These are phyloP conservation scores for Lumbricus terrestris DNA, from an alignment of 2,888 invertebrate genomes.

Conservation along the genomic window DNA sequence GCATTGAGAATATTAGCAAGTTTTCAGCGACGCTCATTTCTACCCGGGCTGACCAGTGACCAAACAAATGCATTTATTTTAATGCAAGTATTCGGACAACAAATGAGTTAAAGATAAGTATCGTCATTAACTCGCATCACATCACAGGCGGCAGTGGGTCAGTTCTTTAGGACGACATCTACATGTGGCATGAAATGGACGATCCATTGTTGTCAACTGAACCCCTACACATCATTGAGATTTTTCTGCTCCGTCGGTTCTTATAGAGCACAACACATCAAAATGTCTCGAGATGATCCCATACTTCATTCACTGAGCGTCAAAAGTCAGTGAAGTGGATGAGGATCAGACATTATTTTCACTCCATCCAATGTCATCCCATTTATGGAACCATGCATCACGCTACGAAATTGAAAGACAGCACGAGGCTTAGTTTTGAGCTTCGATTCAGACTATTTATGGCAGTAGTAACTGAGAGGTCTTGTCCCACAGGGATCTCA, in stretches of 20 bases:
- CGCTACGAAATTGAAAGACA: neutral
- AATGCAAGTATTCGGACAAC: too few species aligned
- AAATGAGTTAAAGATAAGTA: too few species aligned
- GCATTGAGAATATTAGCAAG: too few species aligned
- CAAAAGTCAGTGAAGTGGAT: neutral
- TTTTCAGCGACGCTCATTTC: too few species aligned
- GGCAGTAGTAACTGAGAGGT: neutral
- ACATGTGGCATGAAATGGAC: too few species aligned
- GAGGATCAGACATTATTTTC: neutral
- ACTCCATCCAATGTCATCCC: neutral
- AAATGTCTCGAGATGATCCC: too few species aligned
- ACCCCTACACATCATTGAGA: too few species aligned
- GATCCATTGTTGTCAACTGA: neutral
- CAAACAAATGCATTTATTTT: too few species aligned
- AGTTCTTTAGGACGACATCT: too few species aligned
- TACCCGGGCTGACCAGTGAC: too few species aligned
- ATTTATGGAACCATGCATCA: neutral
- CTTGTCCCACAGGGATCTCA: neutral
- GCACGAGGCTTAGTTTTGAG: neutral
- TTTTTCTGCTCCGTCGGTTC: neutral
- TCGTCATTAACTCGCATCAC: too few species aligned
- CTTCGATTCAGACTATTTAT: neutral
- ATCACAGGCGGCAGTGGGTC: too few species aligned
- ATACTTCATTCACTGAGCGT: neutral
- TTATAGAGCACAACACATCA: neutral